Evolutionary conservation across 2,797 vertebrate species (phyloP).

Genomic region (Sternarchorhynchus goeldii): DNA sequence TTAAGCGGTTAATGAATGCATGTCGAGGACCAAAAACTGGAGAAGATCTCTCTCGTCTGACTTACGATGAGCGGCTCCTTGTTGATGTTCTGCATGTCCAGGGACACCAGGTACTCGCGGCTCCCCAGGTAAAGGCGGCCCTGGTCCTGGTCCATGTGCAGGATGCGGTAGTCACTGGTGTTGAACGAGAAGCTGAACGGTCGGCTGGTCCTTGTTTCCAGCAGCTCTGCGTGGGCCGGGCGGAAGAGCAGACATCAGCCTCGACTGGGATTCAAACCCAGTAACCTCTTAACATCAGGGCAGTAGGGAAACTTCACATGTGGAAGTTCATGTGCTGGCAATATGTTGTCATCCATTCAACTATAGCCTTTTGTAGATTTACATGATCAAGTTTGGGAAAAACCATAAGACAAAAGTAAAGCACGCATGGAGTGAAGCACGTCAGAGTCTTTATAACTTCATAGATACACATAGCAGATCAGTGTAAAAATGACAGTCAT

Average conservation of each 20-base stretch:
- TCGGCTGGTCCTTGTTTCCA: constrained; percentile 80
- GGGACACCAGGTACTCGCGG: constrained; percentile 82
- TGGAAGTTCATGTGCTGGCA: no score
- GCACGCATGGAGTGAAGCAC: no score
- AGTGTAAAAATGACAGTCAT: neutral
- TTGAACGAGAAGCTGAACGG: constrained; percentile 86
- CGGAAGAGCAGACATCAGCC: constrained; percentile 13
- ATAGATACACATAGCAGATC: neutral
- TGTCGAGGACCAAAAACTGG: neutral
- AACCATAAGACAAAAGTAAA: no score
- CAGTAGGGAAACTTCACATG: neutral
- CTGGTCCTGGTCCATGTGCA: constrained; percentile 85
- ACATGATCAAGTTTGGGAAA: no score
- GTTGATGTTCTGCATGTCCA: constrained; percentile 87
- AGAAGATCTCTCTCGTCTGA: neutral
- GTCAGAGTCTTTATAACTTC: neutral
- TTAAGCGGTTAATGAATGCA: neutral
- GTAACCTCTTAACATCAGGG: neutral
- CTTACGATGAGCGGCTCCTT: constrained; percentile 85
- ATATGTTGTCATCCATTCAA: no score
- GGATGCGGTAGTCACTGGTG: constrained; percentile 84
- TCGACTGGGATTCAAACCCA: constrained; percentile 19
- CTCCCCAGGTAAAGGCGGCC: constrained; percentile 84
- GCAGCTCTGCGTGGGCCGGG: constrained; percentile 69
- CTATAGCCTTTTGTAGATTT: no score